Evolutionary conservation across 2,888 invertebrate genomes (phyloP), one percentile per base, ranked within the genome.

Genomic region (Trichacis sp.): DNA sequence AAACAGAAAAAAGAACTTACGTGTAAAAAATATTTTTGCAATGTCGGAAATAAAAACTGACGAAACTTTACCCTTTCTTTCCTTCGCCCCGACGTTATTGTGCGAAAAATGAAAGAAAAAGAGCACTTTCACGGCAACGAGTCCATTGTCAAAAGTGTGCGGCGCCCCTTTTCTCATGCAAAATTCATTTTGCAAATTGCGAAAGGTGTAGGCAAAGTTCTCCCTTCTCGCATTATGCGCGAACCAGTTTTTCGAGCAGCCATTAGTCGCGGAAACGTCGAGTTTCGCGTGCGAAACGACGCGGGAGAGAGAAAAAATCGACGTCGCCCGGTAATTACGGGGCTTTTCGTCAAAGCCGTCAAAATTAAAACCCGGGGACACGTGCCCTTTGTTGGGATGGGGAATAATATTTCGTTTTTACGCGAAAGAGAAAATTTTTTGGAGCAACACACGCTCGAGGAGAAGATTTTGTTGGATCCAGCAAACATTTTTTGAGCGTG

Each of bases 81-180:
- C 11, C 6, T 33, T 33, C n/a, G 6, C n/a, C 33, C n/a, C 8
- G 33, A 2, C 2, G 6, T 33, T 9, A 6, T 18, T 24, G 24
- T 24, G 24, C 24, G 36, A 3, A 36, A 11, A 36, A 3, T n/a
- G n/a, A n/a, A 45, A 19, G 14, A 47, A 47, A 24, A 9, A 11
- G n/a, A n/a, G 20, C 40, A 40, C n/a, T 40, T 40, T 40, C 14
- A 15, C 14, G 40, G 15, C 19, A 18, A 17, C 45, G 6, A 18
- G 18, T 6, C 19, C 45, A 18, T 33, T 33, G 33, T 15, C n/a
- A 15, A 33, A 33, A 33, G 36, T 48, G 50, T 46, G 11, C n/a
- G 15, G 36, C 43, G 38, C 46, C 50, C 48, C 64, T 47, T 73
- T 77, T 77, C 65, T 76, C 60, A 76, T 77, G 77, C 71, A 77